Base-by-base conservation (phyloP, 1,140 invertebrate species). In the Tetragnatha versicolor region DNA sequence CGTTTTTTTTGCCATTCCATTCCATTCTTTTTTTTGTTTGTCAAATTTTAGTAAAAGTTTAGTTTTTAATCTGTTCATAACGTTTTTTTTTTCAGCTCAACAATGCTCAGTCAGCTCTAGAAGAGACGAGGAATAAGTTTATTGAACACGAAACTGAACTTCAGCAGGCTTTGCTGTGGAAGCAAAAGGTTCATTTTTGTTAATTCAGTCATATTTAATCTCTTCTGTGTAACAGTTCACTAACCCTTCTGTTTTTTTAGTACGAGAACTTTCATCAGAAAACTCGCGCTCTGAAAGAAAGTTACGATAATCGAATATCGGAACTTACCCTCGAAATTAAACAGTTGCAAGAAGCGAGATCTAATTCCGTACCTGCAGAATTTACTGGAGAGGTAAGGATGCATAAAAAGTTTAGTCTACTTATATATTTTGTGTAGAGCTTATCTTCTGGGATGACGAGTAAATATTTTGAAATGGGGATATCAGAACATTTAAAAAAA, bases 231-330 rank as follows among this genome's bases (percentile, higher is more conserved):
- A 12, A 17, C 42, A 47, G 20, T 47, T 47, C 20, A 47, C 42
- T 47, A 47, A 12, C 2, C 20, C 12, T 47, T 47, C 3, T 47
- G 1, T 1, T 20, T 33, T 53, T 63, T 35, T 17, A 79, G 76
- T 79, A 79, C 49, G 76, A 79, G 45, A 20, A 69, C 1, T 69
- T 79, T 37, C 49, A 69, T 60, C 37, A 70, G 31, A 79, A 60
- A 27, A 69, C 76, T 6, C 7, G 20, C 5, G 29, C 49, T 49
- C 27, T 79, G 42, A 79, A 79, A 20, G 55, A 58, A 31, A 58
- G 20, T 5, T 79, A 69, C 61, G 76, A 79, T 47, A 47, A 29
- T n/a, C 53, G 61, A 61, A 79, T 79, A 4, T 4, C 10, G 25
- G 49, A 69, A 33, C 25, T 69, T 14, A 49, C 37, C 2, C 22